phyloP scores from a whole-genome alignment of 2,797 vertebrate species.

The Geotrypetes seraphini region DNA sequence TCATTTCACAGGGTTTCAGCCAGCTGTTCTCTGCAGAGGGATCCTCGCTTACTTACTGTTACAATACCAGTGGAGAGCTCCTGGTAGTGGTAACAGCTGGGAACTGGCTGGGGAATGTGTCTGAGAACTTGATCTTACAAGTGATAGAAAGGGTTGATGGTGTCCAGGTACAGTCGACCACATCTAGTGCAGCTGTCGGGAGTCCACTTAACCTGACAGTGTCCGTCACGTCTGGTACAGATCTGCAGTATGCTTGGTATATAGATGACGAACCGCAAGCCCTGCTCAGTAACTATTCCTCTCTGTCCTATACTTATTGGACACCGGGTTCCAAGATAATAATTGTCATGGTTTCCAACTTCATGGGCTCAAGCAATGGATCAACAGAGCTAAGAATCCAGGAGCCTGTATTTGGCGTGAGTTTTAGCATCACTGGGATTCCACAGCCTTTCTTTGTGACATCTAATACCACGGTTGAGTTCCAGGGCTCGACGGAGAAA shows the following conservation, averaged over 20 bases:
- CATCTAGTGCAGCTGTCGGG: slow-evolving; percentile 23
- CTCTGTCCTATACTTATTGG: slow-evolving; percentile 42
- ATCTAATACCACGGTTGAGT: slow-evolving; percentile 11
- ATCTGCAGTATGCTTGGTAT: slow-evolving; percentile 55
- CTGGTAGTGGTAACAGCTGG: slow-evolving; percentile 41
- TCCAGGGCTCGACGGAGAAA: slow-evolving; percentile 28
- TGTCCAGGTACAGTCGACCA: slow-evolving; percentile 20
- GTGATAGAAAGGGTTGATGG: slow-evolving; percentile 38
- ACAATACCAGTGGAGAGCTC: slow-evolving; percentile 37
- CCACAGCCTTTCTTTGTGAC: slow-evolving; percentile 32
- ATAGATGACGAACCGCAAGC: slow-evolving; percentile 14
- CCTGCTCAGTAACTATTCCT: slow-evolving; percentile 29
- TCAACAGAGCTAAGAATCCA: slow-evolving; percentile 44
- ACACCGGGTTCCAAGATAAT: slow-evolving; percentile 29
- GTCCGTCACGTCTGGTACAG: slow-evolving; percentile 39
- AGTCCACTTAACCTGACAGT: slow-evolving; percentile 44
- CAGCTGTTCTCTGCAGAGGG: slow-evolving; percentile 13
- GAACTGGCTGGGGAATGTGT: slow-evolving; percentile 45
- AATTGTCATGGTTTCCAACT: slow-evolving; percentile 46
- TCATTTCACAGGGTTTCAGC: slow-evolving; percentile 10
- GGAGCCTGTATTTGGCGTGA: slow-evolving; percentile 41
- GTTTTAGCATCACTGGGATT: slow-evolving; percentile 36
- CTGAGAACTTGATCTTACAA: slow-evolving; percentile 21
- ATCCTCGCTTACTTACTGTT: slow-evolving; percentile 26
- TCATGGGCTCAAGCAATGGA: slow-evolving; percentile 32